These are phyloP conservation scores for Leptopilina boulardi DNA, from an alignment of 1,140 invertebrate genomes.

Conservation along the genomic window DNA sequence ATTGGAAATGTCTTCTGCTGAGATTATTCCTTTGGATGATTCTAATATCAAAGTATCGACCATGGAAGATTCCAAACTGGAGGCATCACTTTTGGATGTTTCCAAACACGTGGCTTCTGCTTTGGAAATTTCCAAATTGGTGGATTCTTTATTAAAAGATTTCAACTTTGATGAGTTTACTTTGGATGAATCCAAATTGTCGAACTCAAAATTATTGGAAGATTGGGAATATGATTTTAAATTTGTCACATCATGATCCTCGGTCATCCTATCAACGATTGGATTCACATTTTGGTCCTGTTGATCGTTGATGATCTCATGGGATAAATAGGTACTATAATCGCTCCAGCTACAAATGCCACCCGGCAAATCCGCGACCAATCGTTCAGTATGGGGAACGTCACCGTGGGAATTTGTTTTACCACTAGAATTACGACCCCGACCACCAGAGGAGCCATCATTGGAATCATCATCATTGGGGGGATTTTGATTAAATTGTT, in stretches of 20 bases:
- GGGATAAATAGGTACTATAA: constrained; percentile 86
- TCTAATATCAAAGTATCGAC: neutral
- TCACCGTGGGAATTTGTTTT: constrained; percentile 43
- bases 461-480: constrained; percentile 67
- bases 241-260: constrained; percentile 59
- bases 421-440: constrained; percentile 33
- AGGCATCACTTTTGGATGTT: neutral
- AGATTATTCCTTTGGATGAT: neutral
- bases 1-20: constrained; percentile 39
- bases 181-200: neutral
- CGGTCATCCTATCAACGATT: constrained; percentile 57
- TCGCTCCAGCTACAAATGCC: constrained; percentile 89
- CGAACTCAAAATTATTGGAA: neutral
- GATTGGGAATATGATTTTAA: constrained; percentile 42
- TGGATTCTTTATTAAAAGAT: neutral
- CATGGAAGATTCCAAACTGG: neutral
- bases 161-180: neutral
- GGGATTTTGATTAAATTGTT: neutral
- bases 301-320: constrained; percentile 62
- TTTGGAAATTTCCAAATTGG: neutral
- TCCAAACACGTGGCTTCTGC: neutral
- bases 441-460: constrained; percentile 78
- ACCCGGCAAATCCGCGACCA: constrained; percentile 84
- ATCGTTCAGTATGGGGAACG: constrained; percentile 79
- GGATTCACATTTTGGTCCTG: constrained; percentile 46